phyloP scores from a whole-genome alignment of 2,113 vertebrate genomes.

The Lycocorax pyrrhopterus region DNA sequence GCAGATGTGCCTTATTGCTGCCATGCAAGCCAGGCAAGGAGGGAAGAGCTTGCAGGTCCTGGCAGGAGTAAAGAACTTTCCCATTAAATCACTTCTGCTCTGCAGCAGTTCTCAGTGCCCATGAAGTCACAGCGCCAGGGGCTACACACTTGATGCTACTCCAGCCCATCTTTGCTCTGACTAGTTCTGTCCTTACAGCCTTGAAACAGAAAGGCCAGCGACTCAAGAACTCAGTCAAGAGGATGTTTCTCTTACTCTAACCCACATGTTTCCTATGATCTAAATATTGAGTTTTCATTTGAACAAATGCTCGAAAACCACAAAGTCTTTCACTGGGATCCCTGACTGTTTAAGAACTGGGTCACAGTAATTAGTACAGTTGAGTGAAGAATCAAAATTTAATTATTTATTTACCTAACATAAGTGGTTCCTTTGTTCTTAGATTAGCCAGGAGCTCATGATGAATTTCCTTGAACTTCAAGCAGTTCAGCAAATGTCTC shows the following conservation, averaged over 20 bases:
- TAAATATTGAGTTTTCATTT: not conserved
- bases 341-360: not conserved
- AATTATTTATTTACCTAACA: slow-evolving; percentile 36
- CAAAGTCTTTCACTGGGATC: not conserved
- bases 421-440: not conserved
- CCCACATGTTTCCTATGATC: not conserved
- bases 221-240: not conserved
- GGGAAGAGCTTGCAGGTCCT: not conserved
- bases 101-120: not conserved
- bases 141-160: not conserved
- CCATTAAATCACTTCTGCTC: not conserved
- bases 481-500: not conserved
- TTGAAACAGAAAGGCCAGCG: not conserved
- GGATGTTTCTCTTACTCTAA: not conserved
- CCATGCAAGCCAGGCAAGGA: not conserved
- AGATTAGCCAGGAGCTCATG: not conserved
- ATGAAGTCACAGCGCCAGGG: not conserved
- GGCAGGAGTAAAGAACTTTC: not conserved
- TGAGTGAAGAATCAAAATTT: not conserved
- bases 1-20: not conserved
- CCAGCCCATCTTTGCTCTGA: not conserved
- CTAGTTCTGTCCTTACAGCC: not conserved
- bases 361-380: not conserved
- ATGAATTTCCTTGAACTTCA: not conserved
- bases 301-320: not conserved